These are phyloP conservation scores for Synanthedon tipuliformis DNA, from an alignment of 2,888 invertebrate genomes.

Conservation along the genomic window DNA sequence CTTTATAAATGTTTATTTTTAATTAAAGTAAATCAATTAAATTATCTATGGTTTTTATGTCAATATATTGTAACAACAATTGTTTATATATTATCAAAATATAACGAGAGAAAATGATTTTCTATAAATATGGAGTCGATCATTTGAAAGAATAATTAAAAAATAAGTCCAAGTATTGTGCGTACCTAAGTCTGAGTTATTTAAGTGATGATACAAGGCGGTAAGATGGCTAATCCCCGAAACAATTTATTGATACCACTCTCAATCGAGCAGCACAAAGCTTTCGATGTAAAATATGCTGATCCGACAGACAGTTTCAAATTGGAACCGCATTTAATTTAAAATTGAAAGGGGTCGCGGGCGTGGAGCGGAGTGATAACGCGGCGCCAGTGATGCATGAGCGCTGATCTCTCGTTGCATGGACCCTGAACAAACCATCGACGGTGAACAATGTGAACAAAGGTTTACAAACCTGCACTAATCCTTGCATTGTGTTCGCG, in stretches of 20 bases:
- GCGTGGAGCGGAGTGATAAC: conserved; percentile 48
- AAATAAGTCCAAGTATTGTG: too few relatives aligned
- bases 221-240: conserved; percentile 9
- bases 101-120: too few relatives aligned
- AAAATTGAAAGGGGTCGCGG: conserved; percentile 46
- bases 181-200: too few relatives aligned
- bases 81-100: too few relatives aligned
- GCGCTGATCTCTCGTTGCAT: conserved; percentile 36
- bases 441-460: conserved; percentile 38
- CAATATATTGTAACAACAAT: too few relatives aligned
- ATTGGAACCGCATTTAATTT: conserved; percentile 47
- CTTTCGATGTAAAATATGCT: conserved; percentile 50
- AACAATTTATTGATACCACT: conserved; percentile 42
- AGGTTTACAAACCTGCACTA: conserved; percentile 41
- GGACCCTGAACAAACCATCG: conserved; percentile 27
- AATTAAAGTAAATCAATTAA: too few relatives aligned
- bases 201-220: background rate
- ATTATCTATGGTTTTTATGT: too few relatives aligned
- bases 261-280: conserved; percentile 46
- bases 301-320: conserved; percentile 49
- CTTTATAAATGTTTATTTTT: too few relatives aligned
- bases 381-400: conserved; percentile 35
- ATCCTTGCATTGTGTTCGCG: conserved; percentile 41
- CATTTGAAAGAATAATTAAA: too few relatives aligned
- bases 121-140: too few relatives aligned